These are phyloP conservation scores for Scylla paramamosain DNA, from an alignment of 1,140 invertebrate species.

Conservation along the genomic window DNA sequence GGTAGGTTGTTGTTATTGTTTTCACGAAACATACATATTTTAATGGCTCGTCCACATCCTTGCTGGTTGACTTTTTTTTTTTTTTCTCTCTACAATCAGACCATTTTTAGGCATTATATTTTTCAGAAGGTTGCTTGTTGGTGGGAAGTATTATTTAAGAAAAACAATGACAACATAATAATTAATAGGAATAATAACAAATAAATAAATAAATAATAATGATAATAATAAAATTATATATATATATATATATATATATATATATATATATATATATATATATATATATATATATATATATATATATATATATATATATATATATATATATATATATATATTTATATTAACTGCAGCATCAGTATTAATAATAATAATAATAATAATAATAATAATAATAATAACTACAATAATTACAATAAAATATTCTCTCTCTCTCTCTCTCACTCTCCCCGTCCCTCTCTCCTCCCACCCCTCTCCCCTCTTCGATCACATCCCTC, in stretches of 20 bases:
- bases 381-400: slow-evolving; percentile 16
- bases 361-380: neutral
- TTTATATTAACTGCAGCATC: too few species aligned
- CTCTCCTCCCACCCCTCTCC: neutral
- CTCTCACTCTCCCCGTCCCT: neutral
- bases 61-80: too few species aligned
- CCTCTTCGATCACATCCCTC: neutral
- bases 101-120: too few species aligned
- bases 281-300: slow-evolving; percentile 57
- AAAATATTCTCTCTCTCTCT: neutral
- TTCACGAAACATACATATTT: too few species aligned
- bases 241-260: slow-evolving; percentile 56
- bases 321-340: slow-evolving; percentile 57
- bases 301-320: slow-evolving; percentile 2
- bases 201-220: neutral
- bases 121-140: too few species aligned
- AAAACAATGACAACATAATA: neutral
- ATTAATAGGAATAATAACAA: neutral
- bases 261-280: slow-evolving; percentile 67
- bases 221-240: neutral
- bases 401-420: neutral
- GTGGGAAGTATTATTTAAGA: neutral
- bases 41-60: too few species aligned
- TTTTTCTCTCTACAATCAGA: too few species aligned
- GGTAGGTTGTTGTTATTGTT: too few species aligned